Percentiles rank a stretch among this genome's conserved stretches.
Evolutionary conservation across 2,888 invertebrate species (phyloP).

Genomic region (Cactoblastis cactorum): DNA sequence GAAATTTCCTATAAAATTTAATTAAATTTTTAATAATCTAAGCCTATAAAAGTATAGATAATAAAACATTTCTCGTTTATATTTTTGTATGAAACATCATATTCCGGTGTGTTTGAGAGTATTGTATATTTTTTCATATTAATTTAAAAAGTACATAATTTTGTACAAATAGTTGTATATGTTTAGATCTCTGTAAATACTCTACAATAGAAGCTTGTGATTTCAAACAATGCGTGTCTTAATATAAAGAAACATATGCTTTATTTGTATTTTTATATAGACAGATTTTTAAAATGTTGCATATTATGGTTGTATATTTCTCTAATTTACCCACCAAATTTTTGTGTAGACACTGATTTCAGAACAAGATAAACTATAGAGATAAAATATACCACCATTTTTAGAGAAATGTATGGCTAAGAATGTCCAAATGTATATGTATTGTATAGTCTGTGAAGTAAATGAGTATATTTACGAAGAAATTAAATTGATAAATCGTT

Average conservation of each 20-base stretch:
- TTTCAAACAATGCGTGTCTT: slow-evolving; percentile 8
- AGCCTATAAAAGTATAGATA: too few species aligned
- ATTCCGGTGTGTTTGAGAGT: not conserved
- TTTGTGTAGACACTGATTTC: not conserved
- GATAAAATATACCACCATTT: too few species aligned
- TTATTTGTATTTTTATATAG: slow-evolving; percentile 23
- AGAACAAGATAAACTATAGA: too few species aligned
- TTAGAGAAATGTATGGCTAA: not conserved
- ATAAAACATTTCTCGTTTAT: too few species aligned
- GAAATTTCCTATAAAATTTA: too few species aligned
- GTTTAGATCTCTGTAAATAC: slow-evolving; percentile 32
- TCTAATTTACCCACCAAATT: not conserved
- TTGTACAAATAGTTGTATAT: slow-evolving; percentile 22
- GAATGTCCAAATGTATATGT: not conserved
- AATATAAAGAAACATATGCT: slow-evolving; percentile 13
- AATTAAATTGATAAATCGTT: not conserved
- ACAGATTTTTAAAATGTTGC: not conserved
- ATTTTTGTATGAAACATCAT: slow-evolving; percentile 37
- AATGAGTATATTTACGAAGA: not conserved
- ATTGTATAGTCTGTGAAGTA: not conserved
- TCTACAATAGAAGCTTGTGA: slow-evolving; percentile 10
- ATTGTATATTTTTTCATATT: slow-evolving; percentile 27
- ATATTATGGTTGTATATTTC: not conserved
- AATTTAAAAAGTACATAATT: slow-evolving; percentile 15
- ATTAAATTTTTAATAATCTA: too few species aligned